Evolutionary conservation across 2,888 invertebrate species (phyloP), one percentile per base, ranked within the genome.

Genomic region (Sabellastarte sp.): DNA sequence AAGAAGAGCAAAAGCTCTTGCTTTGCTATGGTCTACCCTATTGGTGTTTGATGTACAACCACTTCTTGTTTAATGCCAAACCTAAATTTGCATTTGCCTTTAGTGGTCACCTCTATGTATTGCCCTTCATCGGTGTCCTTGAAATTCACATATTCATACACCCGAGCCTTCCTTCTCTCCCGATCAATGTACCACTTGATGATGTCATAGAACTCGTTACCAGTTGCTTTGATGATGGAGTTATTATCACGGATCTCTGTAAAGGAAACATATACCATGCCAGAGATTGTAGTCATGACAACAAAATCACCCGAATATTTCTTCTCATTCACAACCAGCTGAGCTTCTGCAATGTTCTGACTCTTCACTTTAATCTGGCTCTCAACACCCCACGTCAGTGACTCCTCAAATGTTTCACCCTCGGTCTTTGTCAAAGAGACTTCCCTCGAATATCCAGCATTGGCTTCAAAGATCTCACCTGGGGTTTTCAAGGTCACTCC

Each of bases 371-470:
- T 55, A 5, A 84, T 81, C 61, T 77, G 77, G 57, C 76, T 77
- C 67, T 84, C 83, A 10, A 84, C 81, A 28, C 79, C 79, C 84
- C 84, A 84, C 10, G 73, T 73, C 50, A 84, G 68, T 51, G 74
- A 74, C 60, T 84, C 82, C 55, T 74, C 75, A 51, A 80, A 76
- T 31, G 73, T 76, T 69, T 84, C 80, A 53, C 84, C 83, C 41
- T 72, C 75, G 31, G 77, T 73, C 50, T 78, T 78, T 63, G 78
- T 80, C 68, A 84, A 76, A 52, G 78, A 76, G 68, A 79, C 75
- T 67, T 84, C 84, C 61, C 80, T 76, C 57, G 78, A 77, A 73
- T 82, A 84, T 1, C 81, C 82, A 31, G 81, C 81, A 64, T 82
- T 81, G 59, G 81, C 67, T 71, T 84, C 82, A 4, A 83, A 72